These are phyloP conservation scores for Drosophila rubida DNA, from an alignment of 2,888 invertebrate species.

Conservation along the genomic window DNA sequence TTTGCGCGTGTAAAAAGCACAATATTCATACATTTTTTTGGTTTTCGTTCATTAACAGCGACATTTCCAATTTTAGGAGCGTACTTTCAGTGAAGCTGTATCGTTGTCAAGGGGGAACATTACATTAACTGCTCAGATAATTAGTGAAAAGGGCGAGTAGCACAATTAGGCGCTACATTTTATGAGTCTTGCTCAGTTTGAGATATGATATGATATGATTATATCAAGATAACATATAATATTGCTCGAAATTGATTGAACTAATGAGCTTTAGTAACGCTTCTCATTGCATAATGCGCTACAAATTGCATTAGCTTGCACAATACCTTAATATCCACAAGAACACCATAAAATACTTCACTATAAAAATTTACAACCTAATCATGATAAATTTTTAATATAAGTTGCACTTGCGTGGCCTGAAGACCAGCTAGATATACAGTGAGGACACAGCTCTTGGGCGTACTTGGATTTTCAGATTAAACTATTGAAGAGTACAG, in stretches of 20 bases:
- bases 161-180: background rate
- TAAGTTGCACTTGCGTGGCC: background rate
- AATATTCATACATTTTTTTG: background rate
- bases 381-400: background rate
- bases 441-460: no score
- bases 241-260: no score
- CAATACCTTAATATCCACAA: background rate
- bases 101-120: background rate
- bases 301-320: no score
- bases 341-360: background rate
- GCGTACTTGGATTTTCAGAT: no score
- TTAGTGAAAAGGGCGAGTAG: background rate
- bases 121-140: background rate
- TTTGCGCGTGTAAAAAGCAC: background rate
- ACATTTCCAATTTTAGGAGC: background rate
- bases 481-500: no score
- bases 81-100: background rate
- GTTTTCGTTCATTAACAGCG: background rate
- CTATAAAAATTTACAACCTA: background rate
- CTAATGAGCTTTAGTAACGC: no score
- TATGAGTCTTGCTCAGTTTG: no score
- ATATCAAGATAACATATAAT: no score
- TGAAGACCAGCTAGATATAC: background rate
- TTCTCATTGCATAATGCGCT: no score
- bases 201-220: no score